Percentiles rank a stretch among this genome's conserved stretches.
Evolutionary conservation across 2,113 vertebrate genomes (phyloP).

Genomic region (Plecturocebus donacophilus): DNA sequence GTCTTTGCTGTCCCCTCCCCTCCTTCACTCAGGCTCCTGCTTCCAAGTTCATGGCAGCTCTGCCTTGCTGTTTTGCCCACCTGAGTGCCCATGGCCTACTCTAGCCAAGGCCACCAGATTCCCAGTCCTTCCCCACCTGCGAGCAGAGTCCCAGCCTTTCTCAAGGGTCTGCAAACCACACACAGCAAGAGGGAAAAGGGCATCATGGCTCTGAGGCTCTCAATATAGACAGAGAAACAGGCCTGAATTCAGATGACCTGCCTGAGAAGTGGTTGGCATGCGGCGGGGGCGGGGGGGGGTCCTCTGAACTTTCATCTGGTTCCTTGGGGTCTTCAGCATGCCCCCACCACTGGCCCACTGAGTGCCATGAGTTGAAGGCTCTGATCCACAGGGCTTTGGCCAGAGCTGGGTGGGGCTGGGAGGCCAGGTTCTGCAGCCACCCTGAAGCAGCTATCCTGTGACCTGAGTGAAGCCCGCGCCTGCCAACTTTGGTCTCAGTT

Average conservation of each 20-base stretch:
- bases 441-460: not conserved
- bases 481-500: not conserved
- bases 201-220: not conserved
- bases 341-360: no score
- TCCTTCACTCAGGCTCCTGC: not conserved
- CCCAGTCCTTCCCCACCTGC: not conserved
- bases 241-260: not conserved
- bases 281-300: not conserved
- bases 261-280: not conserved
- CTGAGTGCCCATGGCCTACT: not conserved
- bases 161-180: not conserved
- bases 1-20: not conserved
- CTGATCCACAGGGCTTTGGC: not conserved
- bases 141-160: no score
- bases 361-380: not conserved
- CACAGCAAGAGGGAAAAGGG: not conserved
- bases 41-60: not conserved
- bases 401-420: not conserved
- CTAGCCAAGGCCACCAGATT: not conserved
- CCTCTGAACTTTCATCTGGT: not conserved
- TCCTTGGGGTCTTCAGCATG: not conserved
- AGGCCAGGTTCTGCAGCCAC: not conserved
- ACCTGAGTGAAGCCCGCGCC: not conserved
- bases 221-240: not conserved
- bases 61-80: fast-evolving